Evolutionary conservation across 1,140 invertebrate species (phyloP).

Genomic region (Drosophila persimilis): DNA sequence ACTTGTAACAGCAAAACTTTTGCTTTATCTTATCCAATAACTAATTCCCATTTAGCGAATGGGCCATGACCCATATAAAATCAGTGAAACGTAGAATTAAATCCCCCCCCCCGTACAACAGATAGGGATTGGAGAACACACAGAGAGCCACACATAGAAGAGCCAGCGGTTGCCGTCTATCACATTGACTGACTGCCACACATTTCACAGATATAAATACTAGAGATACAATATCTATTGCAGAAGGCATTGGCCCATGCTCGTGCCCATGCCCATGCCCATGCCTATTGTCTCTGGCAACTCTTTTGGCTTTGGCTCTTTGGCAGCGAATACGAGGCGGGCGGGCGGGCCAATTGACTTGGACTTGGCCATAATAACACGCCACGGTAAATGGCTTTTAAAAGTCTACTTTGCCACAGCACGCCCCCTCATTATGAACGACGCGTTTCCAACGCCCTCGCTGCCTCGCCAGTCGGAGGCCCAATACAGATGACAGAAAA

Average conservation of each 20-base stretch:
- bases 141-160: conserved; percentile 15
- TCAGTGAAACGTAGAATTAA: conserved; percentile 38
- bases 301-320: conserved; percentile 28
- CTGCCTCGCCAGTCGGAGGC: background rate
- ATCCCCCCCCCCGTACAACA: too few species aligned
- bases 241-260: conserved; percentile 28
- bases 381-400: conserved; percentile 79
- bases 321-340: background rate
- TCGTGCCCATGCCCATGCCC: too few species aligned
- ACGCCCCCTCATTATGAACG: conserved; percentile 77
- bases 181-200: conserved; percentile 80
- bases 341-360: conserved; percentile 72
- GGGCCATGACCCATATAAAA: conserved; percentile 74
- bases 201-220: conserved; percentile 62
- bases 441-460: conserved; percentile 73
- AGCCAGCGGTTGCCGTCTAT: conserved; percentile 69
- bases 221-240: conserved; percentile 41
- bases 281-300: conserved; percentile 4
- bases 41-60: conserved; percentile 44
- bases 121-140: background rate
- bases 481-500: conserved; percentile 59
- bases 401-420: conserved; percentile 75
- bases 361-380: conserved; percentile 71
- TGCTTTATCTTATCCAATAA: background rate
- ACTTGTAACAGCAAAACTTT: too few species aligned